Conservation (phyloP, 2,888 invertebrate species). For the Megastigmus dorsalis region DNA sequence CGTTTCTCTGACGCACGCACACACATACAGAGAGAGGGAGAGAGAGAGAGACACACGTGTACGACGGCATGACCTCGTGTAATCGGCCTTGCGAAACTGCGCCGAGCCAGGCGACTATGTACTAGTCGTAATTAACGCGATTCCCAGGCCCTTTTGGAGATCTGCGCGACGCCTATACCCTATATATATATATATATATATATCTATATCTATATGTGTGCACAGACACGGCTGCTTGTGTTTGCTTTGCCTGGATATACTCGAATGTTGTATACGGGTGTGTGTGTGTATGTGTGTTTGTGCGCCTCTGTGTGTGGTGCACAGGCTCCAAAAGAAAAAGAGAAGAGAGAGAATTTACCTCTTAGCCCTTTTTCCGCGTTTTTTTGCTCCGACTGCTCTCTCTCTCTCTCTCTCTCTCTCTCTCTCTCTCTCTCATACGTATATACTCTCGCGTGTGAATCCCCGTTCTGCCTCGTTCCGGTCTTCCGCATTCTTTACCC, state of each 20-base stretch:
- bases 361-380: conserved; percentile 13
- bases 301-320: too few species aligned
- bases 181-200: too few species aligned
- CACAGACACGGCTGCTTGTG: too few species aligned
- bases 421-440: background rate
- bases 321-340: too few species aligned
- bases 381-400: background rate
- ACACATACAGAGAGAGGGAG: too few species aligned
- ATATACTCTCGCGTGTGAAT: conserved; percentile 15
- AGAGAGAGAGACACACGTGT: too few species aligned
- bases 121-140: conserved; percentile 37
- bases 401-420: background rate
- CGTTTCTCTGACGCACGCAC: background rate
- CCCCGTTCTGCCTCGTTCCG: conserved; percentile 27
- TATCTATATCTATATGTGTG: background rate
- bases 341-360: conserved; percentile 16
- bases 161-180: too few species aligned
- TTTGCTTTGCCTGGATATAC: too few species aligned
- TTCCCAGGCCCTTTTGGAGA: conserved; percentile 26
- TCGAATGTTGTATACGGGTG: too few species aligned
- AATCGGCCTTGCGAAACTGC: conserved; percentile 33
- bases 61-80: too few species aligned
- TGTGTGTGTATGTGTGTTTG: too few species aligned
- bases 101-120: background rate
- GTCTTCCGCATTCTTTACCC: conserved; percentile 38